Conservation (phyloP, 2,797 vertebrate species). For the Pseudomugil tenellus region DNA sequence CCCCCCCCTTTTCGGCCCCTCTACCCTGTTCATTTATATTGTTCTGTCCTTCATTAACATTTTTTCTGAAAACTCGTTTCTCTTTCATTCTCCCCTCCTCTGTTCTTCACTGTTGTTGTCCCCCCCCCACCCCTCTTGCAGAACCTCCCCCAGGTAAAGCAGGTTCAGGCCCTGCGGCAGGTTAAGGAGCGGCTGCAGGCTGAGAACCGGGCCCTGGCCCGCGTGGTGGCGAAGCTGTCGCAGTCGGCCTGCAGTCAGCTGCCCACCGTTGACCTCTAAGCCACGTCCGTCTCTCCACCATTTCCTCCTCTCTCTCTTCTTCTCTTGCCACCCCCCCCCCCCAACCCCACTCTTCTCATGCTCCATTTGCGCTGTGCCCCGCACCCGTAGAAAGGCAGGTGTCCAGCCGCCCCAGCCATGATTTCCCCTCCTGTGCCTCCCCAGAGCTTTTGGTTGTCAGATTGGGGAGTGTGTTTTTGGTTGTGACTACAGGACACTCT, state of each 20-base stretch:
- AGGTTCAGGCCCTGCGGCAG: conserved; percentile 94
- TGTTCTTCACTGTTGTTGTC: conserved; percentile 72
- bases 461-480: conserved; percentile 71
- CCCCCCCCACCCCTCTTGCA: conserved; percentile 76
- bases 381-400: conserved; percentile 93
- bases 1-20: conserved; percentile 33
- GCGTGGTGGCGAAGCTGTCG: conserved; percentile 94
- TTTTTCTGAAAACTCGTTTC: conserved; percentile 25
- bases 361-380: conserved; percentile 83
- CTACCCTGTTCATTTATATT: conserved; percentile 52
- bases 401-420: conserved; percentile 74
- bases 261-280: conserved; percentile 88
- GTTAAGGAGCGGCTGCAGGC: conserved; percentile 96
- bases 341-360: conserved; percentile 77
- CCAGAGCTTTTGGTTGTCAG: conserved; percentile 72
- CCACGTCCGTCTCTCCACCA: conserved; percentile 72
- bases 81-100: conserved; percentile 1
- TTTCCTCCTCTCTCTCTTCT: conserved; percentile 13
- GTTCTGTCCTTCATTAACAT: conserved; percentile 57
- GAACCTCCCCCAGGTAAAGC: conserved; percentile 97
- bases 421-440: conserved; percentile 56
- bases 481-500: conserved; percentile 55
- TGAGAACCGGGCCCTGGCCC: conserved; percentile 97
- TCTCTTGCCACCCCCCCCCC: conserved; percentile 34
- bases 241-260: conserved; percentile 90